phyloP scores from a whole-genome alignment of 2,888 invertebrate genomes.

The Agonopterix alstromeriana region DNA sequence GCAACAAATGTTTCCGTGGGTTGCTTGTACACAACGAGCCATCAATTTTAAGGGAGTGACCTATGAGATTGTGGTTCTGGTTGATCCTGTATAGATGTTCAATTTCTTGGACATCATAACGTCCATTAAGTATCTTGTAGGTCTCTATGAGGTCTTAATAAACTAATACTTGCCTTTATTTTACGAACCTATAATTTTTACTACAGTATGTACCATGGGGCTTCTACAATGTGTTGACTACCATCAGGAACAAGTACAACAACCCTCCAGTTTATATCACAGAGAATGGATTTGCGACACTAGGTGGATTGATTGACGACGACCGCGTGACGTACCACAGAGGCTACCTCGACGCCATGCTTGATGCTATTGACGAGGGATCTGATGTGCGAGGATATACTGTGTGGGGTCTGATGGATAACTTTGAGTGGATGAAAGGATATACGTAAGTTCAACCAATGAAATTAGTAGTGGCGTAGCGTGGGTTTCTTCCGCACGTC shows the following conservation, averaged over 20 bases:
- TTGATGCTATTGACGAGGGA: conserved; percentile 50
- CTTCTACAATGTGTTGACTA: conserved; percentile 67
- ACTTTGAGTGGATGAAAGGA: conserved; percentile 76
- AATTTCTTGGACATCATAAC: too few relatives aligned
- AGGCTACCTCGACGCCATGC: conserved; percentile 41
- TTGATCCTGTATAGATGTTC: too few relatives aligned
- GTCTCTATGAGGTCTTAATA: too few relatives aligned
- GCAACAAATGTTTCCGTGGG: too few relatives aligned
- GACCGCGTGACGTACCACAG: conserved; percentile 45
- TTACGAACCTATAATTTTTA: background rate
- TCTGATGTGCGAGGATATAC: conserved; percentile 64
- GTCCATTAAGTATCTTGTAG: too few relatives aligned
- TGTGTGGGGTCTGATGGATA: conserved; percentile 78
- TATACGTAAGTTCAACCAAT: conserved; percentile 50
- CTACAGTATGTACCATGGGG: conserved; percentile 62
- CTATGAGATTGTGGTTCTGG: too few relatives aligned
- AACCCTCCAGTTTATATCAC: conserved; percentile 72
- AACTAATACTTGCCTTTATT: background rate
- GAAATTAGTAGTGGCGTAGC: too few relatives aligned
- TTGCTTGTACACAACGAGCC: too few relatives aligned
- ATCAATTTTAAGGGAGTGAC: too few relatives aligned
- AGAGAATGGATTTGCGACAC: conserved; percentile 65
- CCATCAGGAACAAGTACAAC: conserved; percentile 55
- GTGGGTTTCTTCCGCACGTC: too few relatives aligned
- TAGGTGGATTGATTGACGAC: conserved; percentile 40